phyloP scores from a whole-genome alignment of 2,888 invertebrate species.

The Polietes domitor region DNA sequence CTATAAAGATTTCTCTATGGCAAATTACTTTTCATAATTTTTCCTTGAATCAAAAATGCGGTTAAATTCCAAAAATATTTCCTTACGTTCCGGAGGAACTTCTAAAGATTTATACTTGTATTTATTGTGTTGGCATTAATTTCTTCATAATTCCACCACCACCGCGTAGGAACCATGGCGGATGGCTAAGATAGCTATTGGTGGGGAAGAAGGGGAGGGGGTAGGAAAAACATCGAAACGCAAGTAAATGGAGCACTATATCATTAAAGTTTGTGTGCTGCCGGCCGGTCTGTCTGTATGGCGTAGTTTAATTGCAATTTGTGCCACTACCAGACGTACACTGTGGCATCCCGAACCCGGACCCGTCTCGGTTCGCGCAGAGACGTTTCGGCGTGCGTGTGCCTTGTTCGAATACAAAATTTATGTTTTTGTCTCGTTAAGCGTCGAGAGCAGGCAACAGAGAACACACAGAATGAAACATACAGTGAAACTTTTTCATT shows the following conservation, averaged over 20 bases:
- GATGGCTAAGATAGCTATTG: neutral
- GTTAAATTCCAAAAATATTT: conserved; percentile 21
- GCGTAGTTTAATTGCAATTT: conserved; percentile 43
- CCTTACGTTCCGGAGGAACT: conserved; percentile 12
- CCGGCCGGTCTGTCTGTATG: neutral
- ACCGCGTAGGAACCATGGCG: neutral
- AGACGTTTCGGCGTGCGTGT: neutral
- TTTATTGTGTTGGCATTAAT: conserved; percentile 18
- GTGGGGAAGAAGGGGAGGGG: neutral
- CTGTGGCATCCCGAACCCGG: neutral
- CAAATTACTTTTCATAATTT: too few relatives aligned
- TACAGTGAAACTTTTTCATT: conserved; percentile 17
- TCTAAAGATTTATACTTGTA: conserved; percentile 31
- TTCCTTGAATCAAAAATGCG: neutral
- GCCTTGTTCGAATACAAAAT: neutral
- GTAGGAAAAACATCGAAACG: neutral
- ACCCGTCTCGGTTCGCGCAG: neutral
- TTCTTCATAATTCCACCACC: neutral
- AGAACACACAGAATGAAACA: neutral
- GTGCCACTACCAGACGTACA: neutral
- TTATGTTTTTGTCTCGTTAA: neutral
- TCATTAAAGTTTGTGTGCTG: conserved; percentile 22
- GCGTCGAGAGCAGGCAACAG: neutral
- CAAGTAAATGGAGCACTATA: conserved; percentile 20
- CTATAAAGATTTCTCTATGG: too few relatives aligned